A percentile compares a stretch with the other conserved stretches of the same genome.
phyloP scores from a whole-genome alignment of 2,113 vertebrate genomes.

The Myiozetetes cayanensis region DNA sequence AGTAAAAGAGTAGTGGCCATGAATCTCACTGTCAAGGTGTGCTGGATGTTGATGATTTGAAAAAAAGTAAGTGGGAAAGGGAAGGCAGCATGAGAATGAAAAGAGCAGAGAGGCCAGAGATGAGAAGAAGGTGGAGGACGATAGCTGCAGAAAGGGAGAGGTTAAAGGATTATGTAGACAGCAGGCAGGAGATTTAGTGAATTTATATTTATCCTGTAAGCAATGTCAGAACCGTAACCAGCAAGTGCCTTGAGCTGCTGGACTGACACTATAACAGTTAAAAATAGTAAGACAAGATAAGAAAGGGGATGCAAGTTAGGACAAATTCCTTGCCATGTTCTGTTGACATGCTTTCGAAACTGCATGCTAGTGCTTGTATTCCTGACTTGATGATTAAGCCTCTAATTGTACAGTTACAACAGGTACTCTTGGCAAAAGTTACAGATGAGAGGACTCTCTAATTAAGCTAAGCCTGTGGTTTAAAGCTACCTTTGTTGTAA shows the following conservation, averaged over 20 bases:
- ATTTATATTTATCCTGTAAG: constrained; percentile 68
- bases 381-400: neutral
- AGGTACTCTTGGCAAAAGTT: neutral
- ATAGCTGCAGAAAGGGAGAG: neutral
- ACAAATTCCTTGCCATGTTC: neutral
- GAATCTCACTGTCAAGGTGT: neutral
- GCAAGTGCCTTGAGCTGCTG: neutral
- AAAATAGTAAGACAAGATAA: neutral
- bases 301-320: neutral
- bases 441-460: neutral
- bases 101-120: neutral
- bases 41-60: neutral
- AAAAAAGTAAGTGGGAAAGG: neutral
- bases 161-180: constrained; percentile 25
- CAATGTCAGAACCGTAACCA: constrained; percentile 15
- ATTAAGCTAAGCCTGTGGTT: neutral
- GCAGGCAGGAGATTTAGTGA: constrained; percentile 60
- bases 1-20: neutral
- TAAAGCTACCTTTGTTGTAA: neutral
- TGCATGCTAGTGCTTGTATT: neutral
- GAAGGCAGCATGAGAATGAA: neutral
- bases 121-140: neutral
- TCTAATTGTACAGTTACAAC: neutral
- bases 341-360: neutral
- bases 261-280: neutral